A percentile compares a stretch with the other conserved stretches of the same genome.
phyloP scores from a whole-genome alignment of 2,888 invertebrate species.

The Carterocephalus palaemon region DNA sequence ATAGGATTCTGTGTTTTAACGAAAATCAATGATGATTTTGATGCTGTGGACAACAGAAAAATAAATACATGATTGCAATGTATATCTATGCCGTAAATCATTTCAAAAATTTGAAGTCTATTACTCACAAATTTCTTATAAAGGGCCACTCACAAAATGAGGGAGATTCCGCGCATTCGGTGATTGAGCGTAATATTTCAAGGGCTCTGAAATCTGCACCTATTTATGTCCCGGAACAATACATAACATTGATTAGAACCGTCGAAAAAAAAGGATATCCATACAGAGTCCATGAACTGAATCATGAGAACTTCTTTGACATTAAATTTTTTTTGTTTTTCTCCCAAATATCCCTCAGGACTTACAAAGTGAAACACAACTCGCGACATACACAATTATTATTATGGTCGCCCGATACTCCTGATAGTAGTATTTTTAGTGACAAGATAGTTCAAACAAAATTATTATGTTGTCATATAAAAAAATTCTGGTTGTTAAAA shows the following conservation, averaged over 20 bases:
- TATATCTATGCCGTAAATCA: slow-evolving; percentile 20
- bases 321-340: too few relatives aligned
- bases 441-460: too few relatives aligned
- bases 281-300: too few relatives aligned
- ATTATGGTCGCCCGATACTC: too few relatives aligned
- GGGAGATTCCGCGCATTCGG: slow-evolving; percentile 34
- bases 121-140: slow-evolving; percentile 39
- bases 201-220: slow-evolving; percentile 34
- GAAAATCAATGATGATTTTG: slow-evolving; percentile 17
- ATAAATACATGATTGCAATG: slow-evolving; percentile 23
- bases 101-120: slow-evolving; percentile 16
- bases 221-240: slow-evolving; percentile 36
- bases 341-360: too few relatives aligned
- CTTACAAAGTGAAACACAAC: too few relatives aligned
- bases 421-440: too few relatives aligned
- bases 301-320: too few relatives aligned
- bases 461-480: too few relatives aligned
- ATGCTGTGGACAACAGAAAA: slow-evolving; percentile 26
- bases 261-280: too few relatives aligned
- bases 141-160: slow-evolving; percentile 39
- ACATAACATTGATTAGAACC: slow-evolving; percentile 35
- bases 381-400: too few relatives aligned
- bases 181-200: slow-evolving; percentile 33
- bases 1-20: slow-evolving; percentile 26
- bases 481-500: too few relatives aligned